Conservation (phyloP, 2,797 vertebrate species). For the Tapirus indicus region DNA sequence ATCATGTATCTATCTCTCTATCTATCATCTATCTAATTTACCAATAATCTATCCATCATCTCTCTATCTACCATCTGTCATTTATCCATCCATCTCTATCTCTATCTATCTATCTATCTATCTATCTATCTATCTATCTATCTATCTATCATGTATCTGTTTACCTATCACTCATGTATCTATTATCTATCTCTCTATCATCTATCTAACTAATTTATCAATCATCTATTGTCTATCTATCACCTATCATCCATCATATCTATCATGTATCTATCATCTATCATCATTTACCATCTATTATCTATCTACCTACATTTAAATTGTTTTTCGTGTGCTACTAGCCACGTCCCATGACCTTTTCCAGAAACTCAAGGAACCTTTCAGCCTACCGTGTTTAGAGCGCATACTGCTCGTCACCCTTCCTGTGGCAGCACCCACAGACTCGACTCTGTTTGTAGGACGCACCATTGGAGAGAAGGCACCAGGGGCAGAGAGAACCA, state of each 20-base stretch:
- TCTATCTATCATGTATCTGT: too few relatives aligned
- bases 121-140: too few relatives aligned
- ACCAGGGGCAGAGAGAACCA: too few relatives aligned
- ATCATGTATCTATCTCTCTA: too few relatives aligned
- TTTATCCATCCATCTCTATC: background rate
- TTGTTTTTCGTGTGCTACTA: too few relatives aligned
- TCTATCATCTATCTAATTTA: fast-evolving
- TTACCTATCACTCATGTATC: background rate
- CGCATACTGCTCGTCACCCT: fast-evolving
- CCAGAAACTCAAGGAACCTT: background rate
- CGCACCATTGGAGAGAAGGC: fast-evolving
- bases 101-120: background rate
- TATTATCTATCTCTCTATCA: background rate
- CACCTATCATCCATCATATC: background rate
- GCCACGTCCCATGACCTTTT: too few relatives aligned
- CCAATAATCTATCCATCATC: too few relatives aligned
- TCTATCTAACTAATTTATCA: too few relatives aligned
- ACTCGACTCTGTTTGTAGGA: fast-evolving
- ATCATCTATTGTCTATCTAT: background rate
- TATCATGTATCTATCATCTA: too few relatives aligned
- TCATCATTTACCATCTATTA: too few relatives aligned
- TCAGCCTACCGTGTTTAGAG: fast-evolving
- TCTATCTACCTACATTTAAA: background rate
- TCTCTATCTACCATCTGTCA: background rate
- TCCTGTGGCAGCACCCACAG: fast-evolving